phyloP scores from a whole-genome alignment of 2,113 vertebrate species.

The Pseudonaja textilis region DNA sequence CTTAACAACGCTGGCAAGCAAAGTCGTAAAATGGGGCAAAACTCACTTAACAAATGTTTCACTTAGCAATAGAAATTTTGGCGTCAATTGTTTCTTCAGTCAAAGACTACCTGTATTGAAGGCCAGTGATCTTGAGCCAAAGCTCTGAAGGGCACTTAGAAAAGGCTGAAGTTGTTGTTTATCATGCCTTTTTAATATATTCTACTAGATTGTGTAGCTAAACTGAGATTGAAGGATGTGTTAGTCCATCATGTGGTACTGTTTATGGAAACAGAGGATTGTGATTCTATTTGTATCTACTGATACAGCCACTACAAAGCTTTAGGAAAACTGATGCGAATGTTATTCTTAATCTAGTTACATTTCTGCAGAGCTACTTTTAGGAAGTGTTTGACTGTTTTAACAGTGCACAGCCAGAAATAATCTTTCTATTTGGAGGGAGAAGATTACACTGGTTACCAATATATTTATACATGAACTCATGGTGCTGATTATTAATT shows the following conservation, averaged over 20 bases:
- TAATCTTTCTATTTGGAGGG: background rate
- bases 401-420: background rate
- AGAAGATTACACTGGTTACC: background rate
- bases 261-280: background rate
- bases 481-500: background rate
- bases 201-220: background rate
- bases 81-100: too few relatives aligned
- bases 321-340: background rate
- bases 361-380: background rate
- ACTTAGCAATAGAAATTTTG: too few relatives aligned
- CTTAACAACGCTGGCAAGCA: too few relatives aligned
- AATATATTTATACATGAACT: background rate
- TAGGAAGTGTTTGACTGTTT: background rate
- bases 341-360: background rate
- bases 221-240: background rate
- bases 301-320: background rate
- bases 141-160: too few relatives aligned
- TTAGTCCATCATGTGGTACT: background rate
- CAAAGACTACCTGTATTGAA: too few relatives aligned
- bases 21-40: too few relatives aligned
- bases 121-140: background rate
- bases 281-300: background rate
- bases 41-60: too few relatives aligned
- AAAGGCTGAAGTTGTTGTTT: too few relatives aligned
- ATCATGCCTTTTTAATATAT: background rate